phyloP scores from a whole-genome alignment of 2,888 invertebrate genomes.

The Caenorhabditis zanzibari region DNA sequence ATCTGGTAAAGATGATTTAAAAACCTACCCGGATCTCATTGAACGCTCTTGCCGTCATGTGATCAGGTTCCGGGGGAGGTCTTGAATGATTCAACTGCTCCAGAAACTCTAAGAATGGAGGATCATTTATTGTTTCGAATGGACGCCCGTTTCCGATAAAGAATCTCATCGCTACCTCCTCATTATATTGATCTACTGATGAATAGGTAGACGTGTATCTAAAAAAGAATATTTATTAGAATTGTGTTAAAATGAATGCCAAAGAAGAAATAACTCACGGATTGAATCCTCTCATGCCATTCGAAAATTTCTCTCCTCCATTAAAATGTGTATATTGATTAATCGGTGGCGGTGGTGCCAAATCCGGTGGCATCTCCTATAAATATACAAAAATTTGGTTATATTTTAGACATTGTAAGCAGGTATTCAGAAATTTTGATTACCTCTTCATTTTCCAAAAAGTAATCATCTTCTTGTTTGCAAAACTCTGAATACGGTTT shows the following conservation, averaged over 20 bases:
- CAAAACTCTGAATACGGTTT: not conserved
- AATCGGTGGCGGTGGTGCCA: slow-evolving; percentile 29
- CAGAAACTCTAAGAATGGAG: slow-evolving; percentile 12
- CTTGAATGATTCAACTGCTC: slow-evolving; percentile 13
- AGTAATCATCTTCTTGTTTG: not conserved
- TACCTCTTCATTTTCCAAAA: slow-evolving; percentile 1
- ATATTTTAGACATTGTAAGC: no score
- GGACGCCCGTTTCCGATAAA: slow-evolving; percentile 41
- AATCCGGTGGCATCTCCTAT: slow-evolving; percentile 33
- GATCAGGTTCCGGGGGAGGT: slow-evolving; percentile 5
- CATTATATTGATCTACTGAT: slow-evolving; percentile 37
- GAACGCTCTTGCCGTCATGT: slow-evolving; percentile 11
- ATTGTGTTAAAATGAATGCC: not conserved
- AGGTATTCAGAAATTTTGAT: not conserved
- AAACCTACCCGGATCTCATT: slow-evolving; percentile 19
- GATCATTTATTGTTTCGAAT: slow-evolving; percentile 23
- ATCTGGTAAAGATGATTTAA: not conserved
- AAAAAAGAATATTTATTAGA: not conserved
- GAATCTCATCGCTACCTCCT: slow-evolving; percentile 33
- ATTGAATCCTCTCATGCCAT: not conserved
- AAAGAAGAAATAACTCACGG: slow-evolving; percentile 9
- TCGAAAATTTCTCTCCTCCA: not conserved
- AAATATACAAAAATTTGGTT: not conserved
- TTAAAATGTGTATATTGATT: not conserved
- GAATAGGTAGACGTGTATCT: not conserved